Evolutionary conservation across 1,140 invertebrate species (phyloP).

Genomic region (Micrasema longulum): DNA sequence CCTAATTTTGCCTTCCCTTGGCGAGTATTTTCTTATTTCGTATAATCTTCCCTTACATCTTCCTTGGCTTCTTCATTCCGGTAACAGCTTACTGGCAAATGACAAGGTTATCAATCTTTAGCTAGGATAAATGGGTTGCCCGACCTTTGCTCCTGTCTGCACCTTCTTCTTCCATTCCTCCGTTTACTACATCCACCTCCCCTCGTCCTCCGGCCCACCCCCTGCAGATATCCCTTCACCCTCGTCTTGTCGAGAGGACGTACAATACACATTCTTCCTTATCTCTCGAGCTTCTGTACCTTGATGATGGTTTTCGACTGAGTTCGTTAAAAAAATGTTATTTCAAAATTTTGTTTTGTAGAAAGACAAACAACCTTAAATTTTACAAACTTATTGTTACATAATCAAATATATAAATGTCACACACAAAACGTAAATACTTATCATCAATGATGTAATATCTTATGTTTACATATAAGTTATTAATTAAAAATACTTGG

Average conservation of each 20-base stretch:
- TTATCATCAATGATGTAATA: too few species aligned
- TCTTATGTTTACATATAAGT: too few species aligned
- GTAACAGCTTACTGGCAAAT: constrained; percentile 28
- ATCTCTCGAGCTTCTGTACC: constrained; percentile 13
- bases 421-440: too few species aligned
- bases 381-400: too few species aligned
- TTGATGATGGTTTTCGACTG: too few species aligned
- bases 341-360: too few species aligned
- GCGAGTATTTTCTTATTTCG: constrained; percentile 30
- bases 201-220: background rate
- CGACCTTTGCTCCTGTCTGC: constrained; percentile 18
- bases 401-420: too few species aligned
- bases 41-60: constrained; percentile 24
- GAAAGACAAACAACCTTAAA: too few species aligned
- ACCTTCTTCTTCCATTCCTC: constrained; percentile 4
- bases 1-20: constrained; percentile 12
- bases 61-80: constrained; percentile 28
- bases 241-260: constrained; percentile 1
- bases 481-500: too few species aligned
- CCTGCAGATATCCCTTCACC: background rate
- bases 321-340: too few species aligned
- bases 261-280: background rate
- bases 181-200: background rate
- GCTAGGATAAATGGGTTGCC: constrained; percentile 27
- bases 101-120: constrained; percentile 35